phyloP scores from a whole-genome alignment of 2,888 invertebrate species.

The Scaptomyza polygonia region DNA sequence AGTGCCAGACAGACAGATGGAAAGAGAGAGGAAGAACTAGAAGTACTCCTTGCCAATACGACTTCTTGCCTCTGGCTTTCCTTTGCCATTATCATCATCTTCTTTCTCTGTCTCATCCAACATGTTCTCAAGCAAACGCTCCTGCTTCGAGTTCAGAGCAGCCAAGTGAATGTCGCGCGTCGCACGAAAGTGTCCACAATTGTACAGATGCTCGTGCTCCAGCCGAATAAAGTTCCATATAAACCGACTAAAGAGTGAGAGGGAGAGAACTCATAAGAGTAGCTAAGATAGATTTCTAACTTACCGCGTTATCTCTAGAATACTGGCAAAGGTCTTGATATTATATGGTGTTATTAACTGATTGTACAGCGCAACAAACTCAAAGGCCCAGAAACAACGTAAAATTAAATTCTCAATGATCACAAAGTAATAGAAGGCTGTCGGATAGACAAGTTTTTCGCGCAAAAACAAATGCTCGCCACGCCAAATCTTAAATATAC shows the following conservation, averaged over 20 bases:
- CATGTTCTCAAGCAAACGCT: constrained; percentile 93
- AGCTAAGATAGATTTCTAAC: constrained; percentile 2
- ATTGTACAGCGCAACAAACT: constrained; percentile 92
- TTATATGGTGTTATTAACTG: constrained; percentile 89
- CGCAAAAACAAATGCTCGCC: constrained; percentile 94
- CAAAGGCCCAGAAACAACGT: constrained; percentile 95
- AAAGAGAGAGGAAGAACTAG: constrained; percentile 15
- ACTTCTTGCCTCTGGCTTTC: constrained; percentile 48
- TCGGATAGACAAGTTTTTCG: constrained; percentile 97
- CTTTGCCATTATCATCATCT: constrained; percentile 88
- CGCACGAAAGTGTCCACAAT: constrained; percentile 98
- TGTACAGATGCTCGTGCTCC: constrained; percentile 99
- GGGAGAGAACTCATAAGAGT: not conserved
- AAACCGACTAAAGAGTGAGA: constrained; percentile 88
- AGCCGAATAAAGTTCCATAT: constrained; percentile 99
- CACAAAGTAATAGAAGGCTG: constrained; percentile 93
- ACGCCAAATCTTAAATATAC: constrained; percentile 93
- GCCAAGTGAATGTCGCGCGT: constrained; percentile 98
- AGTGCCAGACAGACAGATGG: not conserved
- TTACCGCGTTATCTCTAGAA: constrained; percentile 94
- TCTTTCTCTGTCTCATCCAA: constrained; percentile 94
- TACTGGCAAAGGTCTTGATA: constrained; percentile 91
- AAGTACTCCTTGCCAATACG: constrained; percentile 65
- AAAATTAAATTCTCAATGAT: constrained; percentile 96
- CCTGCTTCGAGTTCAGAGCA: constrained; percentile 93